Base-by-base conservation (phyloP, 2,888 invertebrate species). In the Seira sanloemensis region DNA sequence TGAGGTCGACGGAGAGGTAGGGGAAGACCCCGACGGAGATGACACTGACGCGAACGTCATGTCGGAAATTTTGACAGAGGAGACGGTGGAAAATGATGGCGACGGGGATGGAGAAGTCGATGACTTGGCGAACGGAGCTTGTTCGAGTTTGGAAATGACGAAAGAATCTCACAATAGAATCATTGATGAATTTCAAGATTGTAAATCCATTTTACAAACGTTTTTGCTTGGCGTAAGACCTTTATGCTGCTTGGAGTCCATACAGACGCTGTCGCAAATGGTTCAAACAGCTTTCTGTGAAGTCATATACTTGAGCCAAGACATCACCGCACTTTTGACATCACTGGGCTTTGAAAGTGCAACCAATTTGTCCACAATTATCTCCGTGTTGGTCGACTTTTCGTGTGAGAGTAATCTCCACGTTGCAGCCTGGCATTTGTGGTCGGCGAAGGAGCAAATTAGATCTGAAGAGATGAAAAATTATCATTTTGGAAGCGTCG, bases 401-500 rank as follows among this genome's bases (percentile, higher is more conserved):
- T 86, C 86, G 0, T 69, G 58, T 21, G 86, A 86, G 26, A 74
- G 80, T 50, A 84, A 84, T 62, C 50, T 84, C 27, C 86, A 86
- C 66, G 71, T 86, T 65, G 79, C 78, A 1, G 86, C 86, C 0
- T 86, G 86, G 86, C 86, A 86, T 58, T 75, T 86, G 27, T 86
- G 86, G 86, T 84, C 83, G 24, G 78, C 86, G 7, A 86, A 86
- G 62, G 86, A 86, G 18, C 76, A 83, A 25, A 86, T 86, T 9
- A 71, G 75, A 62, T 77, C 79, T 18, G 98, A 98, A 91, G 94
- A 95, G 1, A 93, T 98, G 76, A 94, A 97, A n/a, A 73, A 97
- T 96, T 91, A 96, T 96, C 87, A 95, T 98, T 90, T 93, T 98
- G 54, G 98, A 98, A 91, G 95, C 98, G 88, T 96, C 97, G 90